Evolutionary conservation across 2,113 vertebrate genomes (phyloP), one percentile per base, ranked within the genome.

Genomic region (Microcebus lehilahytsara): DNA sequence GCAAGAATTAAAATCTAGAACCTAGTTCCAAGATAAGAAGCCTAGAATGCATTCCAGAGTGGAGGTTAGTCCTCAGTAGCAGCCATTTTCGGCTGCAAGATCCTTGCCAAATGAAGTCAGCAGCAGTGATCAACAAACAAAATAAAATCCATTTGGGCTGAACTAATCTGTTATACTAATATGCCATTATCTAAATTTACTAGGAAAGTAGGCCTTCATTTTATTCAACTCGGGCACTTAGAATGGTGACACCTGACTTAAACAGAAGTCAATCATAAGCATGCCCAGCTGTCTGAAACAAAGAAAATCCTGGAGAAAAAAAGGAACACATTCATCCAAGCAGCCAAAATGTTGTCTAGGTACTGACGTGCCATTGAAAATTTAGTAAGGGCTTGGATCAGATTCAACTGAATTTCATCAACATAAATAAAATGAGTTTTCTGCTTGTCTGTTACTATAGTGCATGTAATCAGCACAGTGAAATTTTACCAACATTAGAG

Each of bases 151-250:
- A 87, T 34, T 46, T 94, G 56, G 32, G 20, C 32, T 56, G 71
- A 96, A 71, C 56, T 93, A 77, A 95, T 75, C 51, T 91, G n/a
- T 72, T 96, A 60, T 60, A 66, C 58, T 84, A 85, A 93, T 81
- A 85, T 11, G 23, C 22, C 85, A 80, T 96, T 90, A 95, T 77
- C 77, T 91, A 60, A 85, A 93, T 95, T 93, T 90, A 94, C 37
- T 89, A 85, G 74, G 40, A 95, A 93, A 77, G 6, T 74, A 37
- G 20, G 30, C 64, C 46, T 88, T 77, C 42, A 58, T 91, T 87
- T 91, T 94, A 67, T 75, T 80, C 25, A 92, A 34, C 79, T 56
- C 34, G 42, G 19, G 51, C 58, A 40, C 27, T 91, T 93, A 22
- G 7, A 93, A 91, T 77, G 75, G 58, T 85, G 51, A 75, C 32